Percentiles rank a stretch among this genome's conserved stretches.
These are phyloP conservation scores for Limnephilus rhombicus DNA, from an alignment of 2,888 invertebrate species.

Conservation along the genomic window DNA sequence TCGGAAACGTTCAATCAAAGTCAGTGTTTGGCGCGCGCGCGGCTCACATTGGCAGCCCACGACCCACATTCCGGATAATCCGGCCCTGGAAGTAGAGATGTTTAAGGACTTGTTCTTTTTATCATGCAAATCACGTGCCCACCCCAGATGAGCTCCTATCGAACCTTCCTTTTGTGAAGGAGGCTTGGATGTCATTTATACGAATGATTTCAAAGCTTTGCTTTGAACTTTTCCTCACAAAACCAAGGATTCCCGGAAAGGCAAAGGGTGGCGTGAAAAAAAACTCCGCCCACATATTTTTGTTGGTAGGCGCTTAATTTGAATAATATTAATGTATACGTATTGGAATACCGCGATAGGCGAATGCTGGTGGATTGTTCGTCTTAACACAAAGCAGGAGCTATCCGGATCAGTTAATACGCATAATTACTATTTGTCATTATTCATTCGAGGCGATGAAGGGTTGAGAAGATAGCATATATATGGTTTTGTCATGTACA, in stretches of 20 bases:
- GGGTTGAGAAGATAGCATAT: background rate
- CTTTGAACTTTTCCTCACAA: conserved; percentile 59
- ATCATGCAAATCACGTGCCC: conserved; percentile 62
- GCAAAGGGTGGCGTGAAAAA: conserved; percentile 40
- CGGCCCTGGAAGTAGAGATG: background rate
- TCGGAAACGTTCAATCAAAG: conserved; percentile 29
- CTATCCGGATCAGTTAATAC: background rate
- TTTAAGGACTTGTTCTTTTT: conserved; percentile 50
- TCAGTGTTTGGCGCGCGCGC: conserved; percentile 10
- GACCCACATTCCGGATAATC: conserved; percentile 16
- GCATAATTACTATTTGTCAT: conserved; percentile 32
- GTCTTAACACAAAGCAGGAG: background rate
- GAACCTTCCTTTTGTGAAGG: conserved; percentile 54
- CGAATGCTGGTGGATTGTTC: background rate
- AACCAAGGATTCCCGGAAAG: conserved; percentile 34
- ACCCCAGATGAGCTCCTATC: conserved; percentile 50
- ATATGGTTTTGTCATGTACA: background rate
- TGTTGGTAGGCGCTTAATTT: conserved; percentile 53
- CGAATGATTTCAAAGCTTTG: conserved; percentile 57
- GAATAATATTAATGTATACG: conserved; percentile 30
- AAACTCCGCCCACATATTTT: conserved; percentile 45
- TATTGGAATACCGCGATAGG: background rate
- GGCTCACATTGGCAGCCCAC: background rate
- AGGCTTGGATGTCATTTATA: conserved; percentile 63
- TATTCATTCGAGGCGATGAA: background rate